Percentiles rank a stretch among this genome's conserved stretches.
phyloP scores from a whole-genome alignment of 2,888 invertebrate genomes.

The Zaprionus lineosus region DNA sequence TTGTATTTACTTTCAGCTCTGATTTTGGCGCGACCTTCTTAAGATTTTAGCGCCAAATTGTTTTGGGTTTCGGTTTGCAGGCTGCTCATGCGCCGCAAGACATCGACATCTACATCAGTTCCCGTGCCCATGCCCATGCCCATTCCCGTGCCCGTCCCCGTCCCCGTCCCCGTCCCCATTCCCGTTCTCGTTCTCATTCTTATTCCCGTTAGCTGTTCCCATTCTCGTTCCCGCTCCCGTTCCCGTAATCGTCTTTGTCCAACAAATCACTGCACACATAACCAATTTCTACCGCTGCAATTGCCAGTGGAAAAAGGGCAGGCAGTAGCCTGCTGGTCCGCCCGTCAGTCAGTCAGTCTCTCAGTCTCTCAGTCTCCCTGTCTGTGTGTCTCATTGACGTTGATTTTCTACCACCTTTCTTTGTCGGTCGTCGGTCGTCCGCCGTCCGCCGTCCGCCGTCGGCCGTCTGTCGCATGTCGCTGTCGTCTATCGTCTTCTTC shows the following conservation, averaged over 20 bases:
- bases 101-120: slow-evolving; percentile 43
- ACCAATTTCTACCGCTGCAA: slow-evolving; percentile 67
- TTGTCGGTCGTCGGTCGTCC: slow-evolving; percentile 16
- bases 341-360: slow-evolving; percentile 21
- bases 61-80: slow-evolving; percentile 54
- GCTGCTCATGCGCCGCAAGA: slow-evolving; percentile 75
- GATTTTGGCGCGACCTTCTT: slow-evolving; percentile 50
- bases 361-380: slow-evolving; percentile 9
- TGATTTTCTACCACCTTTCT: slow-evolving; percentile 71
- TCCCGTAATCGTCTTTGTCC: slow-evolving; percentile 43
- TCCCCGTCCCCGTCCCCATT: slow-evolving; percentile 8
- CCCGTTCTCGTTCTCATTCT: slow-evolving; percentile 11
- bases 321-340: slow-evolving; percentile 24
- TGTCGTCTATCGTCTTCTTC: slow-evolving; percentile 26
- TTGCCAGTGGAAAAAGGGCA: slow-evolving; percentile 45
- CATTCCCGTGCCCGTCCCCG: slow-evolving; percentile 10
- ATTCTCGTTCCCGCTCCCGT: slow-evolving; percentile 9
- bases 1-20: slow-evolving; percentile 24
- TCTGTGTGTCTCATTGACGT: slow-evolving; percentile 47
- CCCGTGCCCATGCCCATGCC: slow-evolving; percentile 7
- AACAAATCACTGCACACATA: slow-evolving; percentile 61
- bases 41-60: slow-evolving; percentile 68
- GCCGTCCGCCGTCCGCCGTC: slow-evolving; percentile 61
- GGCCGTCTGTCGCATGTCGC: slow-evolving; percentile 8
- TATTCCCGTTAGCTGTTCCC: slow-evolving; percentile 14